Base-by-base conservation (phyloP, 2,113 vertebrate species). In the Salvelinus namaycush region DNA sequence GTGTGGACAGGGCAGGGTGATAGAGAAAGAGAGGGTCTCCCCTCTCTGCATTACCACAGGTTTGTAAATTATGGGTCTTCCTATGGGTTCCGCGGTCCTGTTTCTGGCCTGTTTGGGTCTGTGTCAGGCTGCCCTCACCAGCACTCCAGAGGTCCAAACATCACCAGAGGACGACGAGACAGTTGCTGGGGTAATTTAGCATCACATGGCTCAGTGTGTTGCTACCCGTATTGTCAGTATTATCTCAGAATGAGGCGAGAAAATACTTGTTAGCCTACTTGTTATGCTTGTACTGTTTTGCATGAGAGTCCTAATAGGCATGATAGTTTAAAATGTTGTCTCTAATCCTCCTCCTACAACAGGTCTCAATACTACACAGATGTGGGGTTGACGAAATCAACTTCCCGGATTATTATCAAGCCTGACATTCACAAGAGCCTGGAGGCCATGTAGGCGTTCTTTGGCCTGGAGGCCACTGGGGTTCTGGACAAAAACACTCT, bases 401-500 rank as follows among this genome's bases (percentile, higher is more conserved):
- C 78, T 4, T 0, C 59, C 2, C 68, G 73, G 70, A 82, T 24
- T 12, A 4, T 88, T 16, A 4, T 14, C 5, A 27, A 4, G 0
- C 49, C 20, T 48, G 31, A 79, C 57, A 81, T 91, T 31, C 84
- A 70, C 1, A 14, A 79, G 2, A 90, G 90, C 78, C 81, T 94
- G 24, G 82, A 90, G 79, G 73, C 91, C 74, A 92, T 92, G 81
- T 89, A 95, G 73, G 76, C 74, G 0, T 95, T 94, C 86, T 93
- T 94, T 76, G 90, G 90, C 65, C 88, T 95, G 26, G 81, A 86
- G 27, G 81, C 93, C 69, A 94, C 90, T 0, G 93, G 92, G 3
- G 88, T 89, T 34, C 27, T 95, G 74, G 88, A 90, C 84, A 86
- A 73, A 0, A 86, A 83, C n/a, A 94, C 91, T 0, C 27, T 90